Evolutionary conservation across 92 coral and sea anemone genomes (phyloP).

Genomic region (Epizoanthus ramosus): DNA sequence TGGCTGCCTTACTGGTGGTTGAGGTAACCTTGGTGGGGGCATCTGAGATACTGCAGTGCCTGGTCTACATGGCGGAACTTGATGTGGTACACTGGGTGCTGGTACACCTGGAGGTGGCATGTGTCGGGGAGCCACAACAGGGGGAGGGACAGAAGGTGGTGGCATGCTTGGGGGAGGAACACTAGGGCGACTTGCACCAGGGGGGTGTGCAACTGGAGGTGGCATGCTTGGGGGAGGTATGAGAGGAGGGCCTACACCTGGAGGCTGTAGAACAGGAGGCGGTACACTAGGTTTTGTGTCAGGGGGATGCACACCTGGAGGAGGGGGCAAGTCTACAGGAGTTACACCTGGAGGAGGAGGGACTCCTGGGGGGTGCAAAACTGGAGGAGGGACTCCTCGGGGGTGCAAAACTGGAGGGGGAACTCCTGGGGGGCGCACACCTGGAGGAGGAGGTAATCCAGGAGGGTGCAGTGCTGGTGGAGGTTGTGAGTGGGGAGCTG

Average conservation of each 20-base stretch:
- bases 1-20: not conserved
- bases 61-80: slow-evolving; percentile 24
- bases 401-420: slow-evolving; percentile 46
- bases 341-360: slow-evolving; percentile 48
- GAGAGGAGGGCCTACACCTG: slow-evolving; percentile 38
- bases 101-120: slow-evolving; percentile 20
- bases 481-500: slow-evolving; percentile 1
- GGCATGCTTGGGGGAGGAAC: slow-evolving; percentile 24
- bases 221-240: slow-evolving; percentile 51
- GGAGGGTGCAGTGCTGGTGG: slow-evolving; percentile 20
- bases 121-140: not conserved
- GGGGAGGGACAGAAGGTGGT: slow-evolving; percentile 43
- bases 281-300: slow-evolving; percentile 23
- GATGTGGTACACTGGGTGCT: slow-evolving; percentile 33
- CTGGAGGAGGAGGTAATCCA: slow-evolving; percentile 35
- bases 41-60: not conserved
- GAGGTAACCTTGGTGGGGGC: not conserved
- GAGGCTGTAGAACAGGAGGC: slow-evolving; percentile 29
- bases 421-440: slow-evolving; percentile 35
- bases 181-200: slow-evolving; percentile 48
- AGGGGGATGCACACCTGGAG: slow-evolving; percentile 34
- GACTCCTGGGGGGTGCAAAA: slow-evolving; percentile 35
- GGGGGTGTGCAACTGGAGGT: slow-evolving; percentile 41
- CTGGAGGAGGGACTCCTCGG: slow-evolving; percentile 33
- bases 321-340: slow-evolving; percentile 1